These are phyloP conservation scores for Mormoops blainvillei DNA, from an alignment of 2,113 vertebrate genomes.

Conservation along the genomic window DNA sequence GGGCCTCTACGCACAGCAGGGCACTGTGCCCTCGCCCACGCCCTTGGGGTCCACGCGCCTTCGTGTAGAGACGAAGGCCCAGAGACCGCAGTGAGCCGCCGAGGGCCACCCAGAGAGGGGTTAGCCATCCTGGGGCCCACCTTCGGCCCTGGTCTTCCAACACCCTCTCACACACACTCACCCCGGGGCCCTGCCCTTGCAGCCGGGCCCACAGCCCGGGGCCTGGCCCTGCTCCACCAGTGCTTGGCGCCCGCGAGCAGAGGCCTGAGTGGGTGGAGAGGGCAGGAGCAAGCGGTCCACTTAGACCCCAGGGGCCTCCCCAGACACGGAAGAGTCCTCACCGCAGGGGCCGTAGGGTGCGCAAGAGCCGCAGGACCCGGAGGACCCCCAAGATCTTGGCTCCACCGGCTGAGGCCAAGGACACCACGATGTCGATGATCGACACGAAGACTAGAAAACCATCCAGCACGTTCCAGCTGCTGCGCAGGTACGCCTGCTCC, in stretches of 20 bases:
- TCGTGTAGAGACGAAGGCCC: neutral
- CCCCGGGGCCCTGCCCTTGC: neutral
- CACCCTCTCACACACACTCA: no score
- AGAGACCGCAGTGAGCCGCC: neutral
- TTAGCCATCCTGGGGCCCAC: neutral
- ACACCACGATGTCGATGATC: constrained; percentile 97
- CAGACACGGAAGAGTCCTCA: constrained; percentile 57
- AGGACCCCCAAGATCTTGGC: constrained; percentile 98
- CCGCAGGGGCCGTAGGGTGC: constrained; percentile 96
- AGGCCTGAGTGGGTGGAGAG: constrained; percentile 46
- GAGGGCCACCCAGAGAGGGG: neutral
- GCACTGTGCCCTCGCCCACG: fast-evolving
- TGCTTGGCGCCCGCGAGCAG: constrained; percentile 8
- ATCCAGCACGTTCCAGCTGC: constrained; percentile 98
- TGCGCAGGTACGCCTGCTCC: constrained; percentile 93
- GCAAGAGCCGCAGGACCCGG: constrained; percentile 91
- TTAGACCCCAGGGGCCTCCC: neutral
- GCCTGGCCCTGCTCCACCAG: neutral
- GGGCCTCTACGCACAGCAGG: neutral
- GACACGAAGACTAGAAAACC: constrained; percentile 98
- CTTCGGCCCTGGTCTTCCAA: neutral
- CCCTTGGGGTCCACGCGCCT: neutral
- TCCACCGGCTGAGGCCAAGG: constrained; percentile 92
- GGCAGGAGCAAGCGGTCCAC: neutral
- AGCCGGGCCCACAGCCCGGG: neutral